Conservation (phyloP, 1,140 invertebrate species). For the Nymphalis io region DNA sequence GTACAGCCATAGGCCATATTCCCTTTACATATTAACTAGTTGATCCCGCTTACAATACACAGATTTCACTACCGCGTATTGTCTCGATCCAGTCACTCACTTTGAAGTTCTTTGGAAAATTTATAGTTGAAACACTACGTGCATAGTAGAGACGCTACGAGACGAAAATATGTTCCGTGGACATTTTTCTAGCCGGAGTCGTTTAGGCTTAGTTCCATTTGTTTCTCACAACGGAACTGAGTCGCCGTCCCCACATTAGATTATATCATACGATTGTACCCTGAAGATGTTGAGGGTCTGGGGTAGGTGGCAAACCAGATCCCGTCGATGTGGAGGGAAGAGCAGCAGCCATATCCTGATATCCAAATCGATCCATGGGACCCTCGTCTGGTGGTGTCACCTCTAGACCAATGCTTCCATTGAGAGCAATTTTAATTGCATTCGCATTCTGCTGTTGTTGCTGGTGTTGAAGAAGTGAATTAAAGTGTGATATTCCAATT, state of each 20-base stretch:
- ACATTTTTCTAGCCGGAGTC: slow-evolving; percentile 25
- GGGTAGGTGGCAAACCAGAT: slow-evolving; percentile 50
- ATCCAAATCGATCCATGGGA: slow-evolving; percentile 81
- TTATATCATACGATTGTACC: slow-evolving; percentile 96
- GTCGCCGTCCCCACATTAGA: slow-evolving; percentile 92
- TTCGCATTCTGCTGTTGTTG: slow-evolving; percentile 84
- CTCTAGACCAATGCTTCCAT: slow-evolving; percentile 92
- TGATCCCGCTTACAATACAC: slow-evolving; percentile 74
- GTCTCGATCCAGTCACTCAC: slow-evolving; percentile 33
- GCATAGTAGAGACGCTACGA: slow-evolving; percentile 42
- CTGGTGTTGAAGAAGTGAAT: slow-evolving; percentile 82
- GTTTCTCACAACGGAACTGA: slow-evolving; percentile 85
- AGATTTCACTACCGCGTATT: slow-evolving; percentile 46
- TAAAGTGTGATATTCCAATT: slow-evolving; percentile 89
- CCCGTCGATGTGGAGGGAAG: slow-evolving; percentile 79
- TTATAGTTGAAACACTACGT: slow-evolving; percentile 34
- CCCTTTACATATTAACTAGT: slow-evolving; percentile 68
- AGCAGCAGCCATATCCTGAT: slow-evolving; percentile 76
- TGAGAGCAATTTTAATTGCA: slow-evolving; percentile 90
- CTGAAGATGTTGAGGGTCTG: slow-evolving; percentile 88
- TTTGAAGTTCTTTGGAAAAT: slow-evolving; percentile 42
- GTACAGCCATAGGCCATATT: slow-evolving; percentile 61
- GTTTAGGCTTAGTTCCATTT: slow-evolving; percentile 82
- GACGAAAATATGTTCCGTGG: slow-evolving; percentile 31
- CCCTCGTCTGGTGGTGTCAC: slow-evolving; percentile 91